A percentile compares a stretch with the other conserved stretches of the same genome.
Conservation (phyloP, 1,140 invertebrate species). For the Hydropsyche tenuis region DNA sequence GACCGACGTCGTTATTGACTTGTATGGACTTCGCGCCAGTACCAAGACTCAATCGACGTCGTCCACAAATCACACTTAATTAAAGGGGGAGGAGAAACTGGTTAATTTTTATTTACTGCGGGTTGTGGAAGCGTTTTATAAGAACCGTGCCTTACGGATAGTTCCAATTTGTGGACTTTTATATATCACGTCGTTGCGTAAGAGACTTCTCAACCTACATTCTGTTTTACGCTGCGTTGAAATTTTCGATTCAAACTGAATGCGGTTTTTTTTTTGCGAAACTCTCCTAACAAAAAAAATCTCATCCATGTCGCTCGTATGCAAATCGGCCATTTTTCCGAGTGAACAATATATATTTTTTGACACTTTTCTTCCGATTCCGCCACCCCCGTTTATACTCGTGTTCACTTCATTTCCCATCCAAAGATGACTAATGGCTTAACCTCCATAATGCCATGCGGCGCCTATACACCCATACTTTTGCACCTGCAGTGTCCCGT, state of each 20-base stretch:
- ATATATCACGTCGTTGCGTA: not conserved
- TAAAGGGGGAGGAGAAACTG: not conserved
- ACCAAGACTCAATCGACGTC: not conserved
- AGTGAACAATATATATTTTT: slow-evolving; percentile 5
- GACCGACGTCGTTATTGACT: not conserved
- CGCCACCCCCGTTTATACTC: slow-evolving; percentile 2
- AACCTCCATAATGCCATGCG: slow-evolving; percentile 13
- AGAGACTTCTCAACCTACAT: not conserved
- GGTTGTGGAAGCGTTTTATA: not conserved
- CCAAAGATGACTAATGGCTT: slow-evolving; percentile 37
- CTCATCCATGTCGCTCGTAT: not conserved
- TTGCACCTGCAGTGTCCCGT: not conserved
- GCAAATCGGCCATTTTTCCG: slow-evolving; percentile 18
- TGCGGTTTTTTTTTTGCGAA: not conserved
- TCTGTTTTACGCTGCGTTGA: not conserved
- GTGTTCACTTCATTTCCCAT: slow-evolving; percentile 25
- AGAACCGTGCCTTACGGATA: not conserved
- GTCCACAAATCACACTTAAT: slow-evolving; percentile 9
- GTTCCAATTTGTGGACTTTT: not conserved
- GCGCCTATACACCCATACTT: not conserved
- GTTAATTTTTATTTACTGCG: not conserved
- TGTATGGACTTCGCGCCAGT: not conserved
- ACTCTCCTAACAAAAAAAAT: not conserved
- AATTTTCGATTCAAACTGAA: not conserved
- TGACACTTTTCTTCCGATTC: slow-evolving; percentile 29